Evolutionary conservation across 2,113 vertebrate genomes (phyloP).

Genomic region (Acanthisitta chloris): DNA sequence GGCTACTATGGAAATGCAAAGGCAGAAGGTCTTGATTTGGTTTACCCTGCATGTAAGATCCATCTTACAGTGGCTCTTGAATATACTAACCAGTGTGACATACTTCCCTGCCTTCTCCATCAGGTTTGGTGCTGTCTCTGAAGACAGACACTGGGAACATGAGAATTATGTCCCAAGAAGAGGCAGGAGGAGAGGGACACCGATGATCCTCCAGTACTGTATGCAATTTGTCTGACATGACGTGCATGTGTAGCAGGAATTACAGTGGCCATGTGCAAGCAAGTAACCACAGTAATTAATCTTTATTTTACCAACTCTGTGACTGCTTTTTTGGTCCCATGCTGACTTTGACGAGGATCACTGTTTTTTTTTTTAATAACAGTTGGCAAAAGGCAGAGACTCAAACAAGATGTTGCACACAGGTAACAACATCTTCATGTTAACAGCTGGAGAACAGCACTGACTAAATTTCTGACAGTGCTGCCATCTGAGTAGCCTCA

Average conservation of each 20-base stretch:
- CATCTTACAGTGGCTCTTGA: not conserved
- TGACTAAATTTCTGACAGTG: not conserved
- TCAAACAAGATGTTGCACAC: not conserved
- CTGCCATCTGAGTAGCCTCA: not conserved
- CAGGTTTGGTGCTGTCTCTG: not conserved
- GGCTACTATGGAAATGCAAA: not conserved
- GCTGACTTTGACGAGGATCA: not conserved
- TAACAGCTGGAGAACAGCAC: not conserved
- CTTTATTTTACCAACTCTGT: not conserved
- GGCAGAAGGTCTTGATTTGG: not conserved
- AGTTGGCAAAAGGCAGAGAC: not conserved
- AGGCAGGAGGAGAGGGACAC: not conserved
- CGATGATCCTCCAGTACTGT: too few species aligned
- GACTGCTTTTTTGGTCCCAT: not conserved
- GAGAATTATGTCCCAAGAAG: not conserved
- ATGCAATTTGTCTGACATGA: not conserved
- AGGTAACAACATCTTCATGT: not conserved
- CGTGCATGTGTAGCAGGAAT: not conserved
- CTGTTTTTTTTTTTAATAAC: not conserved
- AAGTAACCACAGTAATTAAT: not conserved
- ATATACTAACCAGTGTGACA: not conserved
- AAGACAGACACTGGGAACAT: not conserved
- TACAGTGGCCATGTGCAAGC: not conserved
- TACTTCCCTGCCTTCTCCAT: not conserved
- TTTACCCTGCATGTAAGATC: not conserved